These are phyloP conservation scores for Catostomus latipinnis DNA, from an alignment of 2,797 vertebrate genomes.

Conservation along the genomic window DNA sequence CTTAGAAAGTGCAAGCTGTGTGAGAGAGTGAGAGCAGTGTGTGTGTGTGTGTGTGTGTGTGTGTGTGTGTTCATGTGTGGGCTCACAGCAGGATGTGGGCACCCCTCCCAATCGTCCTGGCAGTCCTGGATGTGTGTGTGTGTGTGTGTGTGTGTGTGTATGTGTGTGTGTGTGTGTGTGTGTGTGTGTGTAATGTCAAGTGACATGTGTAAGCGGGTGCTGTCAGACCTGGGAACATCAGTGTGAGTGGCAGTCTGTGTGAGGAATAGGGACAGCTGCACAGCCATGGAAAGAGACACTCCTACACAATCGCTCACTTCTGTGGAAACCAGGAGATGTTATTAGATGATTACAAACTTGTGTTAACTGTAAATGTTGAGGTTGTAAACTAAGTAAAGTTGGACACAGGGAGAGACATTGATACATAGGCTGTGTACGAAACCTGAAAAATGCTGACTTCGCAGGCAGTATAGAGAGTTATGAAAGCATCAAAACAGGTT, in stretches of 20 bases:
- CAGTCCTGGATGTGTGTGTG: constrained; percentile 34
- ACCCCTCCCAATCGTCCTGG: constrained; percentile 48
- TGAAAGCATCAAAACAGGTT: neutral
- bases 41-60: constrained; percentile 46
- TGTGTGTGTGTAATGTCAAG: constrained; percentile 76
- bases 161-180: constrained; percentile 28
- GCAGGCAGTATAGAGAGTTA: neutral
- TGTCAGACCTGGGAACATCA: constrained; percentile 73
- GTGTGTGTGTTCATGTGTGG: constrained; percentile 43
- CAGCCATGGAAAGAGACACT: constrained; percentile 60
- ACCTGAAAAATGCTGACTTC: neutral
- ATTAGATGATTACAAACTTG: constrained; percentile 16
- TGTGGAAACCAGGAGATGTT: constrained; percentile 17
- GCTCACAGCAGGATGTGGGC: constrained; percentile 46
- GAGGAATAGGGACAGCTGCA: constrained; percentile 51
- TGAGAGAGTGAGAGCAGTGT: constrained; percentile 43
- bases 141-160: constrained; percentile 44
- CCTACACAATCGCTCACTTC: constrained; percentile 34
- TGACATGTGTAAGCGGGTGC: constrained; percentile 77
- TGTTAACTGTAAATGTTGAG: constrained; percentile 11
- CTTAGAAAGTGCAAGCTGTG: constrained; percentile 28
- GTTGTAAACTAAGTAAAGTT: neutral
- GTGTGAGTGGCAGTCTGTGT: constrained; percentile 69
- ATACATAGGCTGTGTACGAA: neutral
- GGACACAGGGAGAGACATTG: neutral